Evolutionary conservation across 1,140 invertebrate genomes (phyloP), one percentile per base, ranked within the genome.

Genomic region (Myzus persicae): DNA sequence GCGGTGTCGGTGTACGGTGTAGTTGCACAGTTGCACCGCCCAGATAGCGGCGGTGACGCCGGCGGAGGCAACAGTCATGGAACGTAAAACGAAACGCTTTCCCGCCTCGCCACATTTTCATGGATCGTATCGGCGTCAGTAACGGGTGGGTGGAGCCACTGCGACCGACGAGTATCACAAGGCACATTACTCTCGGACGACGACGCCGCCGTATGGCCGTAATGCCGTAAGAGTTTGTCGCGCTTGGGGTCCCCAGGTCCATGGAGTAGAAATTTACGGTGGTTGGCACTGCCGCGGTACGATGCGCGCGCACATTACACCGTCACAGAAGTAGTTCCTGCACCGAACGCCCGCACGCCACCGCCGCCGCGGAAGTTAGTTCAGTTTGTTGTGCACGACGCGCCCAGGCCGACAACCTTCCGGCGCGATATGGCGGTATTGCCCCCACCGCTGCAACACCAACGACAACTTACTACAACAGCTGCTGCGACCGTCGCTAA

Each of bases 11-110:
- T 93, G 67, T 67, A 67, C 59, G 59, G 59, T 76, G 59, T 76
- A 76, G 59, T 22, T 54, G 44, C 81, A 48, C 11, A 48, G 14
- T 48, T 48, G 48, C 48, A 51, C 91, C 76, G 81, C 91, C 44
- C 76, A 54, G 89, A 67, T 90, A 93, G 76, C 40, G 36, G 18
- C 18, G 44, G 42, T 54, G 91, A 85, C 91, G 91, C 91, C 91
- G 91, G 91, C 46, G 46, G 76, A 54, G 36, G 8, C 11, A 11
- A 0, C n/a, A 0, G 4, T 51, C 91, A 93, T 93, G 91, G 91
- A 93, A 85, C 46, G 36, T 84, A 93, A 82, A 85, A 85, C 36
- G 11, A n/a, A 76, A 76, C n/a, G 59, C 44, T 0, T 24, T 20
- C n/a, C 11, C 44, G 8, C 46, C 88, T 24, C 8, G 2, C 87